Evolutionary conservation across 2,113 vertebrate species (phyloP).

Genomic region (Paramormyrops kingsleyae): DNA sequence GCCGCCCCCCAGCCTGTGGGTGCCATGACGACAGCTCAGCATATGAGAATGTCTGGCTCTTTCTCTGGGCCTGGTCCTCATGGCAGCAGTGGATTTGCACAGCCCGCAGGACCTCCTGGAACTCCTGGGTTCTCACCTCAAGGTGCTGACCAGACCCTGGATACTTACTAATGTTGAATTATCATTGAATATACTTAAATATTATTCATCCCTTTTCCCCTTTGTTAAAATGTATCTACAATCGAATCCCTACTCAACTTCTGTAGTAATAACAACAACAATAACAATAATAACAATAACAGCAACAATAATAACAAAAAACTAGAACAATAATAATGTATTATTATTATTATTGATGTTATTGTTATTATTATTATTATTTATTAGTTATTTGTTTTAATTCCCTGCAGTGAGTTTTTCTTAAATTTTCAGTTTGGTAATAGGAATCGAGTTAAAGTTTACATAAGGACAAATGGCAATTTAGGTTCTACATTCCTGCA

Average conservation of each 20-base stretch:
- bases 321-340: no score
- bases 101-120: conserved; percentile 55
- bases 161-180: neutral
- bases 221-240: neutral
- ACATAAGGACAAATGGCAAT: neutral
- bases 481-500: neutral
- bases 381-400: neutral
- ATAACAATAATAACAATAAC: no score
- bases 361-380: neutral
- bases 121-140: conserved; percentile 67
- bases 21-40: conserved; percentile 39
- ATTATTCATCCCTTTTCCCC: neutral
- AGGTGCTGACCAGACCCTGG: conserved; percentile 51
- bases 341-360: neutral
- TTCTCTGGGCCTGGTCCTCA: conserved; percentile 56
- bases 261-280: no score
- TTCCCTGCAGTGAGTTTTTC: neutral
- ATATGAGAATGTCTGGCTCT: conserved; percentile 51
- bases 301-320: no score
- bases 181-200: neutral
- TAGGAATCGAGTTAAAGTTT: neutral
- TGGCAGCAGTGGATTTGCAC: conserved; percentile 59
- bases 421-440: neutral
- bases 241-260: neutral
- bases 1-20: conserved; percentile 51